Evolutionary conservation across 2,797 vertebrate genomes (phyloP).

Genomic region (Xiphorhynchus erythropygius): DNA sequence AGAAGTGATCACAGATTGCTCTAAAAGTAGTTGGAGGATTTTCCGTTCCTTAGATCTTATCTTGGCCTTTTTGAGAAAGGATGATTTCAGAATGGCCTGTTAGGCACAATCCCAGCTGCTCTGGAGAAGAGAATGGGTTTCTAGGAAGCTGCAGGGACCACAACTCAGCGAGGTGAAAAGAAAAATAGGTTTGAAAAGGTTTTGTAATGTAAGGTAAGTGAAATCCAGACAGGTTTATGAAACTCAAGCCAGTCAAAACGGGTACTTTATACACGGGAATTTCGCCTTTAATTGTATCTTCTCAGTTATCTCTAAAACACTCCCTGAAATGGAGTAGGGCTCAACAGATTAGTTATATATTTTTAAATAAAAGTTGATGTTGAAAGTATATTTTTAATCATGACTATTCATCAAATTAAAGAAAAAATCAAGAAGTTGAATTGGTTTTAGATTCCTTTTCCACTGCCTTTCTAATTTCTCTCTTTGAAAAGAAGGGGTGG

Average conservation of each 20-base stretch:
- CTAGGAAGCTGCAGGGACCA: constrained; percentile 2
- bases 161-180: constrained; percentile 36
- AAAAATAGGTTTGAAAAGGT: constrained; percentile 33
- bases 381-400: background rate
- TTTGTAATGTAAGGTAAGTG: constrained; percentile 37
- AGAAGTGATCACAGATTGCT: background rate
- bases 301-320: background rate
- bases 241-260: constrained; percentile 16
- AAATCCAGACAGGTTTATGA: background rate
- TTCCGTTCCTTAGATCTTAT: constrained; percentile 45
- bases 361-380: background rate
- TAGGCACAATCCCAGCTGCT: background rate
- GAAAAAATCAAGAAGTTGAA: background rate
- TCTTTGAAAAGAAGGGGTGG: background rate
- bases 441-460: background rate
- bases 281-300: background rate
- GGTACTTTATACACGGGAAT: background rate
- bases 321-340: background rate
- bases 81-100: background rate
- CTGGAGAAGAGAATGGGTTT: background rate
- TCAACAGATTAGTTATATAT: background rate
- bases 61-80: background rate
- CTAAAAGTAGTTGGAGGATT: constrained; percentile 47
- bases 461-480: background rate
- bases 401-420: background rate